Conservation (phyloP, 2,113 vertebrate genomes). For the Hippocampus abdominalis region DNA sequence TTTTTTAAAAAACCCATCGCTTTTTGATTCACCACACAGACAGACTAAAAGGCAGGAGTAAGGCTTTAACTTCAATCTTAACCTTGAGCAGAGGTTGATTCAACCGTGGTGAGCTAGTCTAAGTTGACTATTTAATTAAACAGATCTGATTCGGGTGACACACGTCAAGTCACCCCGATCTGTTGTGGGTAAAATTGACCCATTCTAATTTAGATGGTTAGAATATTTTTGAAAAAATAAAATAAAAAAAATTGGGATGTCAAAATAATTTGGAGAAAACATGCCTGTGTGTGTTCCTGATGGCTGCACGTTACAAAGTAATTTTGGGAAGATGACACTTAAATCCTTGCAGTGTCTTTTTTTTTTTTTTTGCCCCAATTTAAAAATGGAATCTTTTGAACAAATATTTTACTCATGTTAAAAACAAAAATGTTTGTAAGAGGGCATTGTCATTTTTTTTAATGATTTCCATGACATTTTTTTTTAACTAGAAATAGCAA, state of each 20-base stretch:
- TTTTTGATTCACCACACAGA: background rate
- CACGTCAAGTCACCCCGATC: background rate
- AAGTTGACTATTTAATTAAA: constrained; percentile 41
- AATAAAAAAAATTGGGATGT: background rate
- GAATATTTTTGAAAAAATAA: background rate
- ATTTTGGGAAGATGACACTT: too few relatives aligned
- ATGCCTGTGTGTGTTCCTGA: too few relatives aligned
- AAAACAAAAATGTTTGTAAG: too few relatives aligned
- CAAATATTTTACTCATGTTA: too few relatives aligned
- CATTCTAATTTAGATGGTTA: background rate
- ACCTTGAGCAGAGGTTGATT: background rate
- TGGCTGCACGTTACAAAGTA: too few relatives aligned
- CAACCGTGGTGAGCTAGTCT: background rate
- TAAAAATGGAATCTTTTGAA: too few relatives aligned
- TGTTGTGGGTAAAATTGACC: background rate
- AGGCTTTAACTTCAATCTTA: background rate
- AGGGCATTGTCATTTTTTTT: too few relatives aligned
- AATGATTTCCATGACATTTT: too few relatives aligned
- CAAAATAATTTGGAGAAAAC: too few relatives aligned
- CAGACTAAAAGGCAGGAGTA: background rate
- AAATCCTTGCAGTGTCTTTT: too few relatives aligned
- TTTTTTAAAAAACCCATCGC: background rate
- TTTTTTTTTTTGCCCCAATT: too few relatives aligned
- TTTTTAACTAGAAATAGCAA: too few relatives aligned
- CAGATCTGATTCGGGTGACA: background rate